Evolutionary conservation across 2,113 vertebrate species (phyloP).

Genomic region (Octodon degus): DNA sequence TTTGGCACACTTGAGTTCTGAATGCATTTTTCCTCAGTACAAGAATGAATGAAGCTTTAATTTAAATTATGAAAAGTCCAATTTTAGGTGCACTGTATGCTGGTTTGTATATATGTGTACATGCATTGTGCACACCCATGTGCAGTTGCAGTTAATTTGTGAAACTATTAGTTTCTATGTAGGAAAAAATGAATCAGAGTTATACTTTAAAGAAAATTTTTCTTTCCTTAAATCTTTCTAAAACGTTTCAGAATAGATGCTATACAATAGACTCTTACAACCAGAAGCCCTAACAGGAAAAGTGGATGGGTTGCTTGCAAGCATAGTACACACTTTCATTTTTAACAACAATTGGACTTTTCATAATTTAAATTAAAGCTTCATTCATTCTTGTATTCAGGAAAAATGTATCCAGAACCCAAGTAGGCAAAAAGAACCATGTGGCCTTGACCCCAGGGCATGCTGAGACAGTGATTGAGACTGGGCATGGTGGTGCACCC

Average conservation of each 20-base stretch:
- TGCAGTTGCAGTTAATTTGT: background rate
- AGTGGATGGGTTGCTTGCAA: background rate
- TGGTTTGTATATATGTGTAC: background rate
- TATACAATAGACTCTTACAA: background rate
- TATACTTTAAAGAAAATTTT: slow-evolving; percentile 24
- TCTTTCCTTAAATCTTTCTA: slow-evolving; percentile 22
- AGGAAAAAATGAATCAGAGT: background rate
- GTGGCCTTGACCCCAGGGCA: no score
- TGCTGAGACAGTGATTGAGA: no score
- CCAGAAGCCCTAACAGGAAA: background rate
- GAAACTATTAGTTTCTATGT: background rate
- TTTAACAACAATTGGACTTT: background rate
- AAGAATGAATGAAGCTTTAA: background rate
- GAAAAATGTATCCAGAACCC: background rate
- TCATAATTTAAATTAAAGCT: background rate
- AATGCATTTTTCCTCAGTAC: background rate
- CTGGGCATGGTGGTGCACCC: no score
- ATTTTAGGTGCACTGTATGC: background rate
- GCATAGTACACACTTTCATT: background rate
- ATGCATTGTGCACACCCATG: background rate
- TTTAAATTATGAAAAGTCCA: slow-evolving; percentile 6
- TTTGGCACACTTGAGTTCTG: background rate
- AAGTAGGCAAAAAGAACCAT: background rate
- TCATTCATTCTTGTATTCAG: background rate
- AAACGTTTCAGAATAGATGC: slow-evolving; percentile 44